Evolutionary conservation across 2,888 invertebrate species (phyloP).

Genomic region (Ophion ventricosus): DNA sequence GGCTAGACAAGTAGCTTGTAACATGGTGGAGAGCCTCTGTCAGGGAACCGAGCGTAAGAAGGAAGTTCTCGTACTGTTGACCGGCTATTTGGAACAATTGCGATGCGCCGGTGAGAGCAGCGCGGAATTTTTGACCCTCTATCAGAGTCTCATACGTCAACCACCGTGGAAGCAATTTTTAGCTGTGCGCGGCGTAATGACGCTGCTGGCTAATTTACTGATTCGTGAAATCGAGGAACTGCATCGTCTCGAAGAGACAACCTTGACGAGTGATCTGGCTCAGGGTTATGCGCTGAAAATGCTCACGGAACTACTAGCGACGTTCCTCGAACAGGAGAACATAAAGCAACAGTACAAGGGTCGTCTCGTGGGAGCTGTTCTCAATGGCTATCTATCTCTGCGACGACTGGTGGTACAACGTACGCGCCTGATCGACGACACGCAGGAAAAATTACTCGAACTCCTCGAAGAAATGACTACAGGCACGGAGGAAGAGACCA

Average conservation of each 20-base stretch:
- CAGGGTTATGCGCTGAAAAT: constrained; percentile 97
- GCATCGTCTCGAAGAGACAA: constrained; percentile 95
- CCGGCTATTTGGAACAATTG: constrained; percentile 94
- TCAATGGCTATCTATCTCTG: constrained; percentile 97
- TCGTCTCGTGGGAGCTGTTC: constrained; percentile 93
- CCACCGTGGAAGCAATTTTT: constrained; percentile 97
- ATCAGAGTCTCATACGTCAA: constrained; percentile 92
- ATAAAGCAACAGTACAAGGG: constrained; percentile 96
- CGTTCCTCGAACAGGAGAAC: constrained; percentile 93
- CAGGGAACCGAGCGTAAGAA: constrained; percentile 88
- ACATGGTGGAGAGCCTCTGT: constrained; percentile 93
- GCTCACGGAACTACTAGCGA: constrained; percentile 93
- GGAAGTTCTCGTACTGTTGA: constrained; percentile 92
- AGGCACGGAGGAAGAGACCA: constrained; percentile 97
- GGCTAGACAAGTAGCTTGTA: constrained; percentile 94
- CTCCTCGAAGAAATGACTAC: constrained; percentile 98
- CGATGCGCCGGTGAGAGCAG: constrained; percentile 95
- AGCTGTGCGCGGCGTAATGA: constrained; percentile 93
- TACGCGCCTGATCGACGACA: constrained; percentile 97
- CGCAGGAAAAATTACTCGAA: constrained; percentile 96
- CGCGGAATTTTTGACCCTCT: constrained; percentile 94
- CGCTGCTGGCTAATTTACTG: constrained; percentile 93
- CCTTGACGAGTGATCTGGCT: constrained; percentile 95
- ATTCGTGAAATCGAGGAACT: constrained; percentile 95
- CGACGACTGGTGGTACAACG: constrained; percentile 96